Evolutionary conservation across 2,113 vertebrate genomes (phyloP).

Genomic region (Nesoenas mayeri): DNA sequence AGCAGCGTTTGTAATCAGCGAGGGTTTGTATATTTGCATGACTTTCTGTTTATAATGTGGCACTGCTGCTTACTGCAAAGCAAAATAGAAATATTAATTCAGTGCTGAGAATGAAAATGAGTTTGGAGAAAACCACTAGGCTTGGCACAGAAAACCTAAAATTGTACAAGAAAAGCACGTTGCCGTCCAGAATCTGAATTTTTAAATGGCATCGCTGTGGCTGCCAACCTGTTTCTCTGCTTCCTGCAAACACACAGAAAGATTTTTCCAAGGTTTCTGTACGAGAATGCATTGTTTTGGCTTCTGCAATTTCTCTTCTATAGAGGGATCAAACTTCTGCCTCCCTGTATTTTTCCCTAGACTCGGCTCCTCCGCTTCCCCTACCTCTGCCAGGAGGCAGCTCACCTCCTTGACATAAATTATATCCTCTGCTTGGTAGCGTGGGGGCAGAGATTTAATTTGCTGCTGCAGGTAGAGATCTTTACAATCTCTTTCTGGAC

Average conservation of each 20-base stretch:
- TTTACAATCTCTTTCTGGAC: background rate
- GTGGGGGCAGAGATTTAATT: background rate
- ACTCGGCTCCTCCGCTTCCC: fast-evolving
- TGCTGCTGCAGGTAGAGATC: background rate
- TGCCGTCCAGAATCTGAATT: background rate
- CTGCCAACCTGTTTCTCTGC: background rate
- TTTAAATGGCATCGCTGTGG: background rate
- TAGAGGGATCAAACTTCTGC: background rate
- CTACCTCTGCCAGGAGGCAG: background rate
- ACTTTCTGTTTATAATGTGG: background rate
- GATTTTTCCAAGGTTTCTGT: background rate
- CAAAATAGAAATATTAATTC: background rate
- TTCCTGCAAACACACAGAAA: background rate
- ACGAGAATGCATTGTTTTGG: background rate
- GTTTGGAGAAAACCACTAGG: background rate
- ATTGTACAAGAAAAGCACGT: background rate
- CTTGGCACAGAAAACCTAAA: background rate
- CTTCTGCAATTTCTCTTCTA: background rate
- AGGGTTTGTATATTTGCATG: background rate
- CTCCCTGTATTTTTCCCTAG: background rate
- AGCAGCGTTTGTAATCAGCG: background rate
- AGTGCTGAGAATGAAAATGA: background rate
- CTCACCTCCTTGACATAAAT: background rate
- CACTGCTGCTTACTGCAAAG: background rate
- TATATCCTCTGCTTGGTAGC: background rate